phyloP scores from a whole-genome alignment of 1,140 invertebrate species.

The Bombus confusus region DNA sequence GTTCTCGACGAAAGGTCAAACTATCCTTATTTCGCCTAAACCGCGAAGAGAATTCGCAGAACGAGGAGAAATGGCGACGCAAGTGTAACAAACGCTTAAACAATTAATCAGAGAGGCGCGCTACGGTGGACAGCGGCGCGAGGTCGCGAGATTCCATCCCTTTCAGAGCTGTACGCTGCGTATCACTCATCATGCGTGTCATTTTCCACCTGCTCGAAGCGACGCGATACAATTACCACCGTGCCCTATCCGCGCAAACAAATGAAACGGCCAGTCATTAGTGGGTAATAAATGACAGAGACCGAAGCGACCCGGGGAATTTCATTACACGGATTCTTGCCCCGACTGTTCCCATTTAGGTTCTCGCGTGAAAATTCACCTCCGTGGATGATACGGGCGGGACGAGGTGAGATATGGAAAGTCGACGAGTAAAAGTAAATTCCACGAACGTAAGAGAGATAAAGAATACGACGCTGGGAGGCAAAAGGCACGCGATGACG shows the following conservation, averaged over 20 bases:
- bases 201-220: conserved; percentile 19
- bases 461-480: neutral
- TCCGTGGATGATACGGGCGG: neutral
- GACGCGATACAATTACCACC: conserved; percentile 36
- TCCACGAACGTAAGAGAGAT: neutral
- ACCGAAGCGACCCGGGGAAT: conserved; percentile 8
- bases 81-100: neutral
- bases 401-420: neutral
- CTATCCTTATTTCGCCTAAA: neutral
- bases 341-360: neutral
- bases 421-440: neutral
- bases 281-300: conserved; percentile 39
- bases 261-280: conserved; percentile 41
- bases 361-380: neutral
- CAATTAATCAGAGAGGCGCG: conserved; percentile 18
- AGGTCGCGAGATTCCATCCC: neutral
- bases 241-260: neutral
- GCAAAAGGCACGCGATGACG: too few relatives aligned
- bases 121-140: too few relatives aligned
- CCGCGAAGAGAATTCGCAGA: too few relatives aligned
- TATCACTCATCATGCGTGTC: conserved; percentile 16
- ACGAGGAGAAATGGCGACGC: neutral
- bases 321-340: conserved; percentile 41
- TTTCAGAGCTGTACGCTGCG: neutral
- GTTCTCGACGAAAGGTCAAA: neutral